Evolutionary conservation across 1,140 invertebrate species (phyloP).

Genomic region (Mya arenaria): DNA sequence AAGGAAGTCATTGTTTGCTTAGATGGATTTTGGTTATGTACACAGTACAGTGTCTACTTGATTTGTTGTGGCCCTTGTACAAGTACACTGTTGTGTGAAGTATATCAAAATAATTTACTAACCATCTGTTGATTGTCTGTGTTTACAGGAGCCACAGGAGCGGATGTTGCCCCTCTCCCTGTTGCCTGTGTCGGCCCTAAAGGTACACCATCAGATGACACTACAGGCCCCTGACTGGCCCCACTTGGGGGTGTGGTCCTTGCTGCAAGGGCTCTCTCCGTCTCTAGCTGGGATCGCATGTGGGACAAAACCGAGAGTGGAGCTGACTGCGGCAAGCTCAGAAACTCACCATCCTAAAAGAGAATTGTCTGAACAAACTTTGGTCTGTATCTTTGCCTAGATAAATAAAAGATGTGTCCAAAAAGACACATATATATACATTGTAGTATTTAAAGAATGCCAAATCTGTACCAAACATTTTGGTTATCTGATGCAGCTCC

Average conservation of each 20-base stretch:
- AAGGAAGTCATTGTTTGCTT: too few relatives aligned
- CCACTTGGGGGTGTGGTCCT: not conserved
- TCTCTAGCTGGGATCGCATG: conserved; percentile 67
- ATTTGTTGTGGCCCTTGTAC: too few relatives aligned
- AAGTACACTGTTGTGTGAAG: too few relatives aligned
- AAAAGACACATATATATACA: not conserved
- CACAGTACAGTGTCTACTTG: too few relatives aligned
- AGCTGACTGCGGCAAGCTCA: conserved; percentile 65
- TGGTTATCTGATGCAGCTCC: not conserved
- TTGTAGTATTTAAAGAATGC: not conserved
- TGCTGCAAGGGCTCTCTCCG: conserved; percentile 35
- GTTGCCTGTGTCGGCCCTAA: not conserved
- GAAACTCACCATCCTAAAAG: conserved; percentile 74
- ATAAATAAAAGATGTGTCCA: not conserved
- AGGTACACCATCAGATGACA: not conserved
- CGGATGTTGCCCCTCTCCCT: not conserved
- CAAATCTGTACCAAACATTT: not conserved
- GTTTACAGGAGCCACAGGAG: too few relatives aligned
- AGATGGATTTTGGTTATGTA: too few relatives aligned
- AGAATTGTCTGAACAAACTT: not conserved
- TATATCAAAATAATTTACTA: too few relatives aligned
- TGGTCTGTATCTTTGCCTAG: too few relatives aligned
- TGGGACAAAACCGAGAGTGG: conserved; percentile 56
- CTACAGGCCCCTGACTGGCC: not conserved
- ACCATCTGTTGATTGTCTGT: too few relatives aligned